Conservation (phyloP, 2,797 vertebrate genomes). For the Takifugu ocellatus region DNA sequence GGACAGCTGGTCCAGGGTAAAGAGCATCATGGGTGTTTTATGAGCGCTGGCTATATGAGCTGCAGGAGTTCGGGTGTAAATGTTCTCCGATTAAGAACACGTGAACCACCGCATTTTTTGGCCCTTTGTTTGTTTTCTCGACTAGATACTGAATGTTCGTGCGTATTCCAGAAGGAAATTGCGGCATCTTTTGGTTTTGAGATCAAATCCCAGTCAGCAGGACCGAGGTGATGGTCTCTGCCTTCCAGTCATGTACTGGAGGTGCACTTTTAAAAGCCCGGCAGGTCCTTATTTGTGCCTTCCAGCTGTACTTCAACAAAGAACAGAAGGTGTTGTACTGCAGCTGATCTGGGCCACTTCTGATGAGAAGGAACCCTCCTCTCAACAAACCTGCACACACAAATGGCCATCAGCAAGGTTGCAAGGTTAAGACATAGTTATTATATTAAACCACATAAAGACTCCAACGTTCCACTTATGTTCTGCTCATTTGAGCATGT, state of each 20-base stretch:
- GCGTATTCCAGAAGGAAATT: no score
- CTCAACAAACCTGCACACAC: conserved; percentile 12
- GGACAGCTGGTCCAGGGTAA: conserved; percentile 12
- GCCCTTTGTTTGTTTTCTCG: no score
- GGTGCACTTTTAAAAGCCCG: conserved; percentile 11
- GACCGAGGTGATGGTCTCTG: conserved; percentile 7
- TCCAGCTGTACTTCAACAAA: conserved; percentile 11
- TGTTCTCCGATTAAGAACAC: no score
- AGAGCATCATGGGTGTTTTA: no score
- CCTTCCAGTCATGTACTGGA: conserved; percentile 19
- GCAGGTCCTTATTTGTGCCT: conserved; percentile 2
- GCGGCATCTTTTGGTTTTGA: conserved; percentile 1
- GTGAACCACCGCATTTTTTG: no score
- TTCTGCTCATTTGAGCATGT: conserved; percentile 44
- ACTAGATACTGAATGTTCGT: no score
- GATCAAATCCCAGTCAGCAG: conserved; percentile 4
- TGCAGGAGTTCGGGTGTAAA: no score
- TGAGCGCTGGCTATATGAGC: no score
- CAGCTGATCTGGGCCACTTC: conserved; percentile 3
- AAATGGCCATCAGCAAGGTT: conserved; percentile 18
- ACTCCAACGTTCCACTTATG: conserved; percentile 16
- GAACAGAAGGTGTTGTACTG: conserved; percentile 2
- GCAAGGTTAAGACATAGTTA: conserved; percentile 41
- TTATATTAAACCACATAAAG: conserved; percentile 38
- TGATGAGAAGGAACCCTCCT: conserved; percentile 14